Percentiles rank a stretch among this genome's conserved stretches.
These are phyloP conservation scores for Drosophila orosa DNA, from an alignment of 1,140 invertebrate species.

Conservation along the genomic window DNA sequence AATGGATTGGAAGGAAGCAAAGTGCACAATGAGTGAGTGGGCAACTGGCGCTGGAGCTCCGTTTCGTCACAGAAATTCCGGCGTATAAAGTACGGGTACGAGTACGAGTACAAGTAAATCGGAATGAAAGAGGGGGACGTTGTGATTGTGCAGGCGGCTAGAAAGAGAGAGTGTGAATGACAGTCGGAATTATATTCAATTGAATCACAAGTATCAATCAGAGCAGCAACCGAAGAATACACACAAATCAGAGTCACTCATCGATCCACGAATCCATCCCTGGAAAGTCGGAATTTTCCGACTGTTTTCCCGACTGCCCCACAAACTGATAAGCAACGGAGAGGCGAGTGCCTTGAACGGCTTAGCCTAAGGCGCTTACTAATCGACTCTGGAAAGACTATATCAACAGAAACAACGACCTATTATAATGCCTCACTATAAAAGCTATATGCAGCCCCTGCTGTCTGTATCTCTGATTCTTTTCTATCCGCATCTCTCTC, in stretches of 20 bases:
- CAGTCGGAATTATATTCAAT: conserved; percentile 55
- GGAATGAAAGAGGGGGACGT: conserved; percentile 13
- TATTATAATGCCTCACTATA: conserved; percentile 37
- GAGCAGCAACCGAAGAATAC: conserved; percentile 17
- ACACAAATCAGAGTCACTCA: conserved; percentile 28
- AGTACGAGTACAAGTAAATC: conserved; percentile 19
- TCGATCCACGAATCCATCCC: conserved; percentile 8
- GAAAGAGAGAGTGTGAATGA: conserved; percentile 48
- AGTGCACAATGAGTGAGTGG: conserved; percentile 62
- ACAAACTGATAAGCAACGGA: conserved; percentile 7
- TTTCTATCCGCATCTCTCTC: not conserved
- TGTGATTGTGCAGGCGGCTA: conserved; percentile 56
- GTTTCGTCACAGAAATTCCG: conserved; percentile 81
- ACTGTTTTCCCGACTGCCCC: conserved; percentile 7
- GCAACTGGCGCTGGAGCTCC: conserved; percentile 35
- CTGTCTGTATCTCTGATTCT: conserved; percentile 14
- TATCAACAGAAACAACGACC: conserved; percentile 60
- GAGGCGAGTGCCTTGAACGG: conserved; percentile 55
- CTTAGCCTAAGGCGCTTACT: conserved; percentile 51
- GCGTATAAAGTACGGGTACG: conserved; percentile 58
- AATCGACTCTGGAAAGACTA: conserved; percentile 17
- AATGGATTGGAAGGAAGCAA: conserved; percentile 47
- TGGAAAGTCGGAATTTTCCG: conserved; percentile 25
- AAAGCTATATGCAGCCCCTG: conserved; percentile 4
- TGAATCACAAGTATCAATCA: conserved; percentile 59